Percentiles rank a stretch among this genome's conserved stretches.
These are phyloP conservation scores for Dioctria linearis DNA, from an alignment of 2,888 invertebrate species.

Conservation along the genomic window DNA sequence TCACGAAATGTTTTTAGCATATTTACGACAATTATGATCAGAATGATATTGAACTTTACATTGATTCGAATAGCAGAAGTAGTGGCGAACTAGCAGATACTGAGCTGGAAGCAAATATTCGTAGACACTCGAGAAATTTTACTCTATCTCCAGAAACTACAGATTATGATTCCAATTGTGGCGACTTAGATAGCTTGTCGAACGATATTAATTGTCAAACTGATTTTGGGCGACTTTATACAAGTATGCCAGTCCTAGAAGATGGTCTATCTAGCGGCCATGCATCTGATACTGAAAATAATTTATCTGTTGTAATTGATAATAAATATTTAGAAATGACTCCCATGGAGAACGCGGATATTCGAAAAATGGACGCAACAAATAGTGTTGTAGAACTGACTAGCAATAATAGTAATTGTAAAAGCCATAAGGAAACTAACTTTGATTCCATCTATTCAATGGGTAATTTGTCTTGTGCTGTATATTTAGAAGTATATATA, in stretches of 20 bases:
- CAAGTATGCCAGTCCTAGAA: slow-evolving; percentile 91
- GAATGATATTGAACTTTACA: slow-evolving; percentile 70
- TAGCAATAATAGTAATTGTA: slow-evolving; percentile 55
- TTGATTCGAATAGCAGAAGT: slow-evolving; percentile 70
- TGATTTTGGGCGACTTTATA: slow-evolving; percentile 78
- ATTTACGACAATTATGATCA: slow-evolving; percentile 66
- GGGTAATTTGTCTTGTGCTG: slow-evolving; percentile 59
- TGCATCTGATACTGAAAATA: slow-evolving; percentile 92
- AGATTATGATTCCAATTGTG: slow-evolving; percentile 91
- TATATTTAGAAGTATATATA: background rate
- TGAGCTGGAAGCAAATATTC: slow-evolving; percentile 62
- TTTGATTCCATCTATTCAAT: slow-evolving; percentile 67
- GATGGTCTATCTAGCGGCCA: slow-evolving; percentile 96
- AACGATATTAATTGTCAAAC: slow-evolving; percentile 71
- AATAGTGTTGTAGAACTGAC: slow-evolving; percentile 54
- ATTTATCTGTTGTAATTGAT: slow-evolving; percentile 69
- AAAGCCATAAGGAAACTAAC: slow-evolving; percentile 58
- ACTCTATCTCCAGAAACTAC: slow-evolving; percentile 94
- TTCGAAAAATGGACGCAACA: slow-evolving; percentile 49
- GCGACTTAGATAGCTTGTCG: slow-evolving; percentile 83
- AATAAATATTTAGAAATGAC: slow-evolving; percentile 60
- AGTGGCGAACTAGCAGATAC: slow-evolving; percentile 69
- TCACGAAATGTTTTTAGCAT: slow-evolving; percentile 53
- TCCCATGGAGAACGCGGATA: slow-evolving; percentile 57
- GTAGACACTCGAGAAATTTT: slow-evolving; percentile 83